phyloP scores from a whole-genome alignment of 64 coral and sea anemone species.

The Montipora capricornis region DNA sequence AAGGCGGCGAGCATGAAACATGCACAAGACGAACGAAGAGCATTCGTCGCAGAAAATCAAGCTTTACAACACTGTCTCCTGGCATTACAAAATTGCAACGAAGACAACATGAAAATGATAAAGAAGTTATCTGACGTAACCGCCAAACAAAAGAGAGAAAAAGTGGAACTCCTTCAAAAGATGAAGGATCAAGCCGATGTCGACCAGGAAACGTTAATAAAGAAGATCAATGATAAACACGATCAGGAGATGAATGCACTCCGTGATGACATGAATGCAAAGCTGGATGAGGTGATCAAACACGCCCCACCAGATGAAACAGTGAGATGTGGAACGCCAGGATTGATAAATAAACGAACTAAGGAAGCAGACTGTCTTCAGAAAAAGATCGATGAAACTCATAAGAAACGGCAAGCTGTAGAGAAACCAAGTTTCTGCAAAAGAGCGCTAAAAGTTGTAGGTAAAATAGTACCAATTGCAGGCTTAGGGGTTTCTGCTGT shows the following conservation, averaged over 20 bases:
- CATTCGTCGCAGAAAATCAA: constrained; percentile 3
- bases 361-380: neutral
- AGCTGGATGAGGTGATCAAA: neutral
- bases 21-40: neutral
- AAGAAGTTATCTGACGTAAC: neutral
- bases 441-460: neutral
- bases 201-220: neutral
- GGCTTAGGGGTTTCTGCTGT: neutral
- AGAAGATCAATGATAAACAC: constrained; percentile 4
- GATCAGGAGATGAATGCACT: neutral
- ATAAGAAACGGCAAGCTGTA: neutral
- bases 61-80: neutral
- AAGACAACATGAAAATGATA: constrained; percentile 25
- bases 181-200: neutral
- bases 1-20: constrained; percentile 3
- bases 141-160: constrained; percentile 6
- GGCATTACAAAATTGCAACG: neutral
- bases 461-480: neutral
- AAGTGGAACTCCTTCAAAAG: neutral
- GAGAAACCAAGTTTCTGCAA: constrained; percentile 8
- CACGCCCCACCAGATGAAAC: neutral
- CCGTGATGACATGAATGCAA: neutral
- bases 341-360: neutral
- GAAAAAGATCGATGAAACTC: neutral
- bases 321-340: neutral